Conservation (phyloP, 2,113 vertebrate genomes). For the Sterrhoptilus dennistouni region DNA sequence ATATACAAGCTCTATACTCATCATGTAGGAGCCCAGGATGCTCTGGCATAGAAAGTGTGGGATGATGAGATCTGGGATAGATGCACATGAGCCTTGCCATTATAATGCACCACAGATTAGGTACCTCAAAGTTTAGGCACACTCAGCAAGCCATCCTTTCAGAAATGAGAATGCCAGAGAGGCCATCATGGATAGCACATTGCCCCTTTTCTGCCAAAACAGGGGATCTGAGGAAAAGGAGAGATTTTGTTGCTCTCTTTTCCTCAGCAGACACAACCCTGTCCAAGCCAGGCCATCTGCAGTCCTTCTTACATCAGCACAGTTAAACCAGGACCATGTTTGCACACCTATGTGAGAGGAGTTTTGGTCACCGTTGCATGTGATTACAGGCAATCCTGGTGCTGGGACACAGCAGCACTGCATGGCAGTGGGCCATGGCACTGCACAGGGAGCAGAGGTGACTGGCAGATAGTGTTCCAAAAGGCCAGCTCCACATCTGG, state of each 20-base stretch:
- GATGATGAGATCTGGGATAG: neutral
- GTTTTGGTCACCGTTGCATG: neutral
- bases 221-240: neutral
- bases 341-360: neutral
- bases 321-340: neutral
- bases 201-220: neutral
- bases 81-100: neutral
- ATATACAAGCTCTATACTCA: neutral
- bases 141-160: neutral
- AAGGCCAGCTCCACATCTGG: neutral
- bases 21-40: neutral
- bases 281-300: neutral
- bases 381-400: neutral
- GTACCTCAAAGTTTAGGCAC: neutral
- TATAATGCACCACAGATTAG: neutral
- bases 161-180: neutral
- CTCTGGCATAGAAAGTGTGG: neutral
- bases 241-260: neutral
- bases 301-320: neutral
- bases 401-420: neutral
- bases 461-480: neutral
- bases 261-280: neutral
- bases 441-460: rapidly evolving
- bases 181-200: neutral
- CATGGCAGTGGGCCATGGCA: too few relatives aligned